phyloP scores from a whole-genome alignment of 2,113 vertebrate species.

The cattle (Bos taurus) region DNA sequence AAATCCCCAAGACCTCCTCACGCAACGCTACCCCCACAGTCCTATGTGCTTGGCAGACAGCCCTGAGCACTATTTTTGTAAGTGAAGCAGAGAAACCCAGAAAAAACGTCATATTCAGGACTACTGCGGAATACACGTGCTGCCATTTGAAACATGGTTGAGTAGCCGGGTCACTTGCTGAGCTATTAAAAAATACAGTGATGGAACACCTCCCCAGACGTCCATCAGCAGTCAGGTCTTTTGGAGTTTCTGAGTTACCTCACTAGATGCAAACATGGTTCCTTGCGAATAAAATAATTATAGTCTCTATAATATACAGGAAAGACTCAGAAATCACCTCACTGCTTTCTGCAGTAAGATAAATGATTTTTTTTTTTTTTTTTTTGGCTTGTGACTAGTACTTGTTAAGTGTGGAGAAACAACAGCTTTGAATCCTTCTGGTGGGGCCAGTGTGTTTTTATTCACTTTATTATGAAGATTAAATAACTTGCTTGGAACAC shows the following conservation, averaged over 20 bases:
- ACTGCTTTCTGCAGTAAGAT: neutral
- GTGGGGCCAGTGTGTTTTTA: neutral
- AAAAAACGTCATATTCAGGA: neutral
- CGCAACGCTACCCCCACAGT: rapidly evolving
- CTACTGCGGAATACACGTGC: neutral
- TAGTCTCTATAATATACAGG: neutral
- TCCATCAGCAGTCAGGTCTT: neutral
- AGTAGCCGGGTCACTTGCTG: neutral
- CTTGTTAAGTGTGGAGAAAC: neutral
- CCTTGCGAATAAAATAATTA: neutral
- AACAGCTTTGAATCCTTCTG: neutral
- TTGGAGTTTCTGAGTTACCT: neutral
- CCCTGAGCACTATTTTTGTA: neutral
- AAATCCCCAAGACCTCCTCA: neutral
- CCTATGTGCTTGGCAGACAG: neutral
- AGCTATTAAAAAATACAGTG: neutral
- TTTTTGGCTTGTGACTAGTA: neutral
- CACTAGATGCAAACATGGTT: neutral
- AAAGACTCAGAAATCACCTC: neutral
- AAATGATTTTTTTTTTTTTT: neutral
- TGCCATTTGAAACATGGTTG: neutral
- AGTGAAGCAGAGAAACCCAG: neutral
- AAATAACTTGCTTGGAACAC: neutral
- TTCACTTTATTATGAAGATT: neutral
- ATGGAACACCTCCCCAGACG: neutral